A percentile compares a stretch with the other conserved stretches of the same genome.
Evolutionary conservation across 1,140 invertebrate genomes (phyloP).

Genomic region (Apis florea): DNA sequence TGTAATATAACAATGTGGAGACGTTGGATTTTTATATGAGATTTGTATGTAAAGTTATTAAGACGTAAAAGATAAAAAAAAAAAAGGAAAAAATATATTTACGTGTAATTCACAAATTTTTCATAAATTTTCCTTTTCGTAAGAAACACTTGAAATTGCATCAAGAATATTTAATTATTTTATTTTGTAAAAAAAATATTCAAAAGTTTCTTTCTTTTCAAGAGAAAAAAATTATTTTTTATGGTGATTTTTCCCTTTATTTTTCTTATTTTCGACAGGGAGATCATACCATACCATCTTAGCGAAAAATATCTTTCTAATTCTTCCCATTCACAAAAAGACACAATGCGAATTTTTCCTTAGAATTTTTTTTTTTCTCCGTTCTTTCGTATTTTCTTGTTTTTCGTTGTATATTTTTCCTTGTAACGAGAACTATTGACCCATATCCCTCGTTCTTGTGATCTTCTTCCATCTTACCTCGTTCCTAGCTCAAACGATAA

Average conservation of each 20-base stretch:
- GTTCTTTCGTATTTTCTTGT: not conserved
- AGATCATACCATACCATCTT: not conserved
- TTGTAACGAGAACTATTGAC: slow-evolving; percentile 42
- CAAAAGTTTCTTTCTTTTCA: no score
- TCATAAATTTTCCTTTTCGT: no score
- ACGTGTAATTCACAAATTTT: no score
- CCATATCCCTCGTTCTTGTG: slow-evolving; percentile 15
- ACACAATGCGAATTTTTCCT: not conserved
- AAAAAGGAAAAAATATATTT: no score
- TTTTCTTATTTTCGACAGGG: no score
- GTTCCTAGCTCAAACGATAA: not conserved
- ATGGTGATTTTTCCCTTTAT: no score
- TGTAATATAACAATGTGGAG: not conserved
- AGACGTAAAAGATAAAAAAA: no score
- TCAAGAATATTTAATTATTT: no score
- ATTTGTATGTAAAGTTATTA: no score
- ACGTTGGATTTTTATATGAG: not conserved
- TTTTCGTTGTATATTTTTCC: not conserved
- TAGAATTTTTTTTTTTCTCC: not conserved
- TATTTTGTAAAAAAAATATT: no score
- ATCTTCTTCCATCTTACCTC: slow-evolving; percentile 14
- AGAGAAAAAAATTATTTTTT: no score
- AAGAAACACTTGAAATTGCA: no score
- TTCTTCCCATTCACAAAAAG: not conserved
- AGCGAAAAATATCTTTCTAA: not conserved